Base-by-base conservation (phyloP, 2,888 invertebrate species). In the Agrotis ipsilon region DNA sequence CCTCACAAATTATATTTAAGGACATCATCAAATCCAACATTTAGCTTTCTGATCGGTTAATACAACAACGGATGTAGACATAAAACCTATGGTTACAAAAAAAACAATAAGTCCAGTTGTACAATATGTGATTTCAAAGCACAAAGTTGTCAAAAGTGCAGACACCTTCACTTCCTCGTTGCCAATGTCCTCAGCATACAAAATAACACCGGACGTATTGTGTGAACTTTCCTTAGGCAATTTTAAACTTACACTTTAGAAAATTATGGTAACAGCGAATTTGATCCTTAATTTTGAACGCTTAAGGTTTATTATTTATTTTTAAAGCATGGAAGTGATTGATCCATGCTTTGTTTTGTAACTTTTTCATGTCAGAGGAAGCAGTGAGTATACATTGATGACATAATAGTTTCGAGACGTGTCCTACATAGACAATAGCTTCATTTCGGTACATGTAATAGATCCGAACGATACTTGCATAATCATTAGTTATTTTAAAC, bases 301-400 rank as follows among this genome's bases (percentile, higher is more conserved):
- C 0, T 18, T 69, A 80, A 74, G 69, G 72, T 46, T n/a, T 51
- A 13, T 64, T 62, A 13, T 64, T 62, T 66, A 11, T 24, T 27
- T 55, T 9, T 1, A 11, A 1, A 60, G 16, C 14, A 0, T 27
- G 18, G 11, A 45, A 19, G 9, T 9, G 3, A 9, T 7, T 46
- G 48, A 43, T 65, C 64, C 70, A 51, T 52, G 39, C n/a, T 62
- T 77, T 61, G 81, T 68, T 68, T 78, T 55, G 72, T 76, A 66
- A 71, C 60, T 85, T 82, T 88, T 88, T 87, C 74, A 78, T 85
- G 85, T 87, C 39, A 85, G 72, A 85, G 89, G 89, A 89, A 87
- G 84, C 69, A 81, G 73, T 61, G 68, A 61, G 68, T 69, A 80
- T 83, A 86, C 87, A 84, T 77, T 78, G 86, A 85, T 87, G 84